A percentile compares a stretch with the other conserved stretches of the same genome.
Evolutionary conservation across 2,888 invertebrate genomes (phyloP).

Genomic region (Ditylenchus weischeri): DNA sequence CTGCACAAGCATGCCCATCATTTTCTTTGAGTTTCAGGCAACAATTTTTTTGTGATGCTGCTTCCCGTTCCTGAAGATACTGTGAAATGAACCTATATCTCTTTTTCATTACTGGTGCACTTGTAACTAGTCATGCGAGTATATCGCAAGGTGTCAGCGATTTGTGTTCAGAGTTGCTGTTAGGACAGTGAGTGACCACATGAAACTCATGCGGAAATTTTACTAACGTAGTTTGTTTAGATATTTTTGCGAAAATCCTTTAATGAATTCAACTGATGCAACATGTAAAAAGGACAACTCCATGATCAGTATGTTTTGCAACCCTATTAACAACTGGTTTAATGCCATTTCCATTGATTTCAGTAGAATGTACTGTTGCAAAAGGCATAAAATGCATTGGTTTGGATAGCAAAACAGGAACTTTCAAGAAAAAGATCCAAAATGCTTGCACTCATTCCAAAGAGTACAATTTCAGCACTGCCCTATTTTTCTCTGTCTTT

Average conservation of each 20-base stretch:
- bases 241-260: constrained; percentile 5
- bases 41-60: too few relatives aligned
- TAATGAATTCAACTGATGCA: background rate
- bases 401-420: background rate
- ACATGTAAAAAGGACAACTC: too few relatives aligned
- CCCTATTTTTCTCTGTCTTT: constrained; percentile 87
- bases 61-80: too few relatives aligned
- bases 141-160: too few relatives aligned
- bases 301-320: background rate
- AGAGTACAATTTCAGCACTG: constrained; percentile 56
- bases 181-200: too few relatives aligned
- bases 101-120: too few relatives aligned
- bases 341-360: background rate
- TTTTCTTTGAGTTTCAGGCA: too few relatives aligned
- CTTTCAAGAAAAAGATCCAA: constrained; percentile 27
- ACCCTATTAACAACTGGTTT: background rate
- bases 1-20: too few relatives aligned
- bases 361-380: background rate
- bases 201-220: too few relatives aligned
- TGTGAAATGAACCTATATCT: too few relatives aligned
- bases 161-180: too few relatives aligned
- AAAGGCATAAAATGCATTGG: background rate
- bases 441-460: constrained; percentile 39
- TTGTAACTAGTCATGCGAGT: too few relatives aligned
- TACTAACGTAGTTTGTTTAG: background rate